A percentile compares a stretch with the other conserved stretches of the same genome.
phyloP scores from a whole-genome alignment of 2,113 vertebrate species.

The Apteryx mantelli region DNA sequence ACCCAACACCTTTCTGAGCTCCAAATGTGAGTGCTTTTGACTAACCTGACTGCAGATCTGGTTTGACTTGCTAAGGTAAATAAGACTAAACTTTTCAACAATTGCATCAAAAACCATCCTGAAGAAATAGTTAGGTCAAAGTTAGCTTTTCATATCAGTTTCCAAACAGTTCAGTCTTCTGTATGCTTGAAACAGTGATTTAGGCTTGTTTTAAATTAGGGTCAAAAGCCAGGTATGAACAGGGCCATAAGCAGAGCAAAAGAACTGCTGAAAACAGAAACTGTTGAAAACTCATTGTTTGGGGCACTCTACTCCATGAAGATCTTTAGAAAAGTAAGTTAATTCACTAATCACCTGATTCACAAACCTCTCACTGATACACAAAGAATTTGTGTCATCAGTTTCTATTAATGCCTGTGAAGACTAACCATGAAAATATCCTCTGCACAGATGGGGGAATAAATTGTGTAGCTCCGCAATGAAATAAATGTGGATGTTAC shows the following conservation, averaged over 20 bases:
- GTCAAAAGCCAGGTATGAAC: neutral
- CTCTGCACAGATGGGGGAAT: conserved; percentile 14
- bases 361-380: neutral
- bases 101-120: neutral
- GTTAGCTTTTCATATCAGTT: neutral
- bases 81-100: neutral
- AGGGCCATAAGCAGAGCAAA: neutral
- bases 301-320: neutral
- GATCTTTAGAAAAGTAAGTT: neutral
- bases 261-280: neutral
- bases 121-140: neutral
- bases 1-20: neutral
- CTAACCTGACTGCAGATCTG: neutral
- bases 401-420: neutral
- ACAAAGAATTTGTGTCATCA: neutral
- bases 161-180: neutral
- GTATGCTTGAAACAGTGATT: neutral
- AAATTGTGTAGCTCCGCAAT: neutral
- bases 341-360: neutral
- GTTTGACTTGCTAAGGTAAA: neutral
- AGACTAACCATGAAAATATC: conserved; percentile 11
- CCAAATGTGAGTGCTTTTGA: neutral
- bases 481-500: conserved; percentile 29
- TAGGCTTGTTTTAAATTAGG: neutral
- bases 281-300: neutral